Conservation (phyloP, 92 coral and sea anemone species). For the Phenganax subtilis region DNA sequence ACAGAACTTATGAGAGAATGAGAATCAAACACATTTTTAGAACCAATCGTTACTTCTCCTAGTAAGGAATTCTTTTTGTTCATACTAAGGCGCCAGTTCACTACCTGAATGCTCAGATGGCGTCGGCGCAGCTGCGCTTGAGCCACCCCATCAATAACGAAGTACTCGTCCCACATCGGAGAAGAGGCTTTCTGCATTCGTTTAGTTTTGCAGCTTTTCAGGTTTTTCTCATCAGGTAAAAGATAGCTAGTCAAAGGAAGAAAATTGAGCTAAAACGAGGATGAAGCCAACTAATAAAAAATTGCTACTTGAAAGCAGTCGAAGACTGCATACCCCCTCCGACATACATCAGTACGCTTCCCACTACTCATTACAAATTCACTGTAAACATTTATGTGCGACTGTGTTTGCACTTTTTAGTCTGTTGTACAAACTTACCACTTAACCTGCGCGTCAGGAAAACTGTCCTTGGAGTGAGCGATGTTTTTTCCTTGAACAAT, state of each 20-base stretch:
- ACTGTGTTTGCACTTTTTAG: not conserved
- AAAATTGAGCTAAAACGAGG: not conserved
- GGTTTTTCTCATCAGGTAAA: conserved; percentile 71
- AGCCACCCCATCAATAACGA: conserved; percentile 70
- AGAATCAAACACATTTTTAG: conserved; percentile 57
- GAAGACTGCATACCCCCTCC: too few relatives aligned
- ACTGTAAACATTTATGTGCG: too few relatives aligned
- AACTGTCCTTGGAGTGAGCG: conserved; percentile 47
- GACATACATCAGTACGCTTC: too few relatives aligned
- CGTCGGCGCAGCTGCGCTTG: conserved; percentile 63
- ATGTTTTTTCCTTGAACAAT: conserved; percentile 71
- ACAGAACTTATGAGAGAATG: conserved; percentile 53
- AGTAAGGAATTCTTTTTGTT: conserved; percentile 57
- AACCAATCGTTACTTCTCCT: conserved; percentile 79
- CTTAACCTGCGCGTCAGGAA: conserved; percentile 64
- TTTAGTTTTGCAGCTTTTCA: conserved; percentile 75
- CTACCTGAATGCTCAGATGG: conserved; percentile 75
- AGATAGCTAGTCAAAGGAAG: conserved; percentile 58
- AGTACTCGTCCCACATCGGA: conserved; percentile 88
- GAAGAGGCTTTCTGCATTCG: conserved; percentile 62
- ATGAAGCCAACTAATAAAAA: too few relatives aligned
- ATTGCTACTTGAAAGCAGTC: too few relatives aligned
- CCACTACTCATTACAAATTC: too few relatives aligned
- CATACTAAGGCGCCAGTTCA: conserved; percentile 54
- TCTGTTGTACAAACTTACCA: conserved; percentile 54